phyloP scores from a whole-genome alignment of 1,140 invertebrate genomes.

The Tachypleus tridentatus region DNA sequence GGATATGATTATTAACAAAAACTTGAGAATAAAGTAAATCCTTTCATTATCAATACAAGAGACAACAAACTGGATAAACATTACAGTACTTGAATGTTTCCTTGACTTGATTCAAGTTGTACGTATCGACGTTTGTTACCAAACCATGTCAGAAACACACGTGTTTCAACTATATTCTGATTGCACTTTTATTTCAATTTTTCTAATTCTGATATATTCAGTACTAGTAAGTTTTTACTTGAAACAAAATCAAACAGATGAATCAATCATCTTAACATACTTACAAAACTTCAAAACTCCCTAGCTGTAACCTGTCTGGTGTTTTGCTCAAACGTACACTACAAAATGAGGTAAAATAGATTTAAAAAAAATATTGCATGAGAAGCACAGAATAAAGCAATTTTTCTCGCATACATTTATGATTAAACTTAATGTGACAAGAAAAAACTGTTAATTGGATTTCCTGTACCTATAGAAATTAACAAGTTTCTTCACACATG shows the following conservation, averaged over 20 bases:
- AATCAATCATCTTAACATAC: slow-evolving; percentile 29
- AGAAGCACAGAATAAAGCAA: neutral
- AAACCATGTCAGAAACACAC: no score
- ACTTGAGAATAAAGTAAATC: neutral
- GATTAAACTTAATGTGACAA: neutral
- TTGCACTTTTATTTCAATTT: no score
- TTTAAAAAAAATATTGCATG: neutral
- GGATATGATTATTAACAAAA: neutral
- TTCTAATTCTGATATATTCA: neutral
- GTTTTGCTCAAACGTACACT: slow-evolving; percentile 84
- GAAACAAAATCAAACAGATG: neutral
- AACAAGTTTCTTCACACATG: slow-evolving; percentile 8
- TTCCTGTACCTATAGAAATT: neutral
- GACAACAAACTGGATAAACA: neutral
- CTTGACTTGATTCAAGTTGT: no score
- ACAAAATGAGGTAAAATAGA: slow-evolving; percentile 26
- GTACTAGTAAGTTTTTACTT: neutral
- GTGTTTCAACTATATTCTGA: no score
- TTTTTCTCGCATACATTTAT: slow-evolving; percentile 5
- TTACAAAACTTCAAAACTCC: slow-evolving; percentile 77
- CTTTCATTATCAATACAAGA: neutral
- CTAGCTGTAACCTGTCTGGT: slow-evolving; percentile 59
- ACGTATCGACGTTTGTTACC: no score
- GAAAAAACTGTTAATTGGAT: slow-evolving; percentile 1
- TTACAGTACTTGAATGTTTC: no score